Conservation (phyloP, 2,113 vertebrate species). For the Brachypodius melanocephalos region DNA sequence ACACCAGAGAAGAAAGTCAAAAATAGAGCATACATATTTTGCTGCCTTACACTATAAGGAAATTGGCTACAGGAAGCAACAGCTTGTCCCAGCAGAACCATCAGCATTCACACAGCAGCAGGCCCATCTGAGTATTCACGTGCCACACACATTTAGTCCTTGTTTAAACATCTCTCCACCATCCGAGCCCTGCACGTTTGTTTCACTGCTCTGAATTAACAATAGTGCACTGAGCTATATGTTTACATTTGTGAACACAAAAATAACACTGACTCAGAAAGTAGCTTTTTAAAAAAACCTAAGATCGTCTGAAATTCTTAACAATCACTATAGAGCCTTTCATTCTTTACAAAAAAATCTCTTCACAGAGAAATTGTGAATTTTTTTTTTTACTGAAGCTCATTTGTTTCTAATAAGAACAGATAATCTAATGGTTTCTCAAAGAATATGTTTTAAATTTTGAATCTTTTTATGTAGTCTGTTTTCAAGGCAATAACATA, state of each 20-base stretch:
- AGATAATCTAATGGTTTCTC: not conserved
- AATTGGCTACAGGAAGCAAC: not conserved
- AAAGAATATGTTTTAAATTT: not conserved
- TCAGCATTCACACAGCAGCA: not conserved
- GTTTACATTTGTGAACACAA: not conserved
- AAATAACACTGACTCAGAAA: not conserved
- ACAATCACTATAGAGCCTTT: not conserved
- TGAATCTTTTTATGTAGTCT: not conserved
- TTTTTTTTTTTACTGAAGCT: not conserved
- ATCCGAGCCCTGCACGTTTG: not conserved
- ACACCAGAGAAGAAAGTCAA: not conserved
- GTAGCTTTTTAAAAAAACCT: not conserved
- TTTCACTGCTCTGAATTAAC: conserved; percentile 10
- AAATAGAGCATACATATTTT: not conserved
- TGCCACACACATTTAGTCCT: not conserved
- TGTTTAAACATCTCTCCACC: not conserved
- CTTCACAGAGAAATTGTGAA: not conserved
- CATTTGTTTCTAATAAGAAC: not conserved
- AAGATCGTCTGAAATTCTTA: not conserved
- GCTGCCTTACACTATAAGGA: not conserved
- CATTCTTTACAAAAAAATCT: not conserved
- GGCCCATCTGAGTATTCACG: not conserved
- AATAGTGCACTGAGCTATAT: not conserved
- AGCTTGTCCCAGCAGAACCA: not conserved
- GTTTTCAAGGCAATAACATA: not conserved